Conservation (phyloP, 2,888 invertebrate genomes). For the Graphium colonna region DNA sequence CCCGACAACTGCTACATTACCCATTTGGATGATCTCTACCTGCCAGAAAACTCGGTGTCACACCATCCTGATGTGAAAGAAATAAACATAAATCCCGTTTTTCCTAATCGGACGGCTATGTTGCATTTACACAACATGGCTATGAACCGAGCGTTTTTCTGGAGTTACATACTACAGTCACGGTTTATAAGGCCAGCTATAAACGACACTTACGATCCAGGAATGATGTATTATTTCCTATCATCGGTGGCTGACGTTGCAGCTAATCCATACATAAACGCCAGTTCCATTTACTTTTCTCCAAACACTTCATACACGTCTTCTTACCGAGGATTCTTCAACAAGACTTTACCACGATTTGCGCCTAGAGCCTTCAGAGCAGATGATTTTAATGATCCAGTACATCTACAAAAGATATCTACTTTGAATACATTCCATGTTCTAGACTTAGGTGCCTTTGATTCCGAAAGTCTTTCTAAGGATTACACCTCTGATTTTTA, state of each 20-base stretch:
- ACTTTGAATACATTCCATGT: constrained; percentile 95
- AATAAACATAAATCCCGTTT: constrained; percentile 95
- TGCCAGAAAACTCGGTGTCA: constrained; percentile 92
- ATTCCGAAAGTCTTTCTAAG: constrained; percentile 86
- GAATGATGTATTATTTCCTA: constrained; percentile 98
- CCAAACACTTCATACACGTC: constrained; percentile 97
- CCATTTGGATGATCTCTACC: constrained; percentile 89
- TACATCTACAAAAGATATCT: constrained; percentile 94
- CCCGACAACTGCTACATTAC: constrained; percentile 94
- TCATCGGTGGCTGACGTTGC: constrained; percentile 97
- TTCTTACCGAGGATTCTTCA: constrained; percentile 96
- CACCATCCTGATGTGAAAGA: constrained; percentile 96
- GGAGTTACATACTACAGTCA: constrained; percentile 95
- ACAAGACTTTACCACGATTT: constrained; percentile 95
- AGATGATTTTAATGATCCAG: constrained; percentile 97
- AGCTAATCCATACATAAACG: constrained; percentile 93
- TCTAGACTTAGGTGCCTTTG: constrained; percentile 91
- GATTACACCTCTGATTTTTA: constrained; percentile 96
- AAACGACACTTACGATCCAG: constrained; percentile 96
- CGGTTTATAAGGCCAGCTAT: constrained; percentile 93
- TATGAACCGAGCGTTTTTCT: constrained; percentile 96
- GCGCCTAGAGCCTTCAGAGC: constrained; percentile 95
- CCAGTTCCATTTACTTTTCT: constrained; percentile 95
- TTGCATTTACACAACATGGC: constrained; percentile 98
- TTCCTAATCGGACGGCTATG: constrained; percentile 95